A percentile compares a stretch with the other conserved stretches of the same genome.
Evolutionary conservation across 1,140 invertebrate genomes (phyloP).

Genomic region (Caenorhabditis inopinata): DNA sequence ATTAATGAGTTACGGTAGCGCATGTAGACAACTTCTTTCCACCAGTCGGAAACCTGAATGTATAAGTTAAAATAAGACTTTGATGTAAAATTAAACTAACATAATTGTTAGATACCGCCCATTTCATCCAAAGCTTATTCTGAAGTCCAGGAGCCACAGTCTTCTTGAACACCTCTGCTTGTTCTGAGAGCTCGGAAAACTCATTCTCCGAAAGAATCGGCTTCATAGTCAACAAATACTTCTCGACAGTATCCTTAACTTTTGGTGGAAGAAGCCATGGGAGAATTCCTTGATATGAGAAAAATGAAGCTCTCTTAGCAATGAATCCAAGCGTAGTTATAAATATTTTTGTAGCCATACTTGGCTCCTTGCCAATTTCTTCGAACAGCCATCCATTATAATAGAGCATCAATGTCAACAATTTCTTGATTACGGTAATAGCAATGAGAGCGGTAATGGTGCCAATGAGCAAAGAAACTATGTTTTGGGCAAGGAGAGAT

Average conservation of each 20-base stretch:
- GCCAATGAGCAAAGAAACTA: background rate
- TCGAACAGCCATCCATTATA: slow-evolving; percentile 54
- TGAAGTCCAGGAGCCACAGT: slow-evolving; percentile 87
- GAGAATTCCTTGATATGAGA: slow-evolving; percentile 50
- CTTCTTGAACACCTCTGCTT: slow-evolving; percentile 84
- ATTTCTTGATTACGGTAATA: slow-evolving; percentile 39
- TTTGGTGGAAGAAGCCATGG: slow-evolving; percentile 50
- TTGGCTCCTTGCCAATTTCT: slow-evolving; percentile 48
- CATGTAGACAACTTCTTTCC: slow-evolving; percentile 58
- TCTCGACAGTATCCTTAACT: slow-evolving; percentile 43
- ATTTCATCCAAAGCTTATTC: slow-evolving; percentile 86
- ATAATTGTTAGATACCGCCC: slow-evolving; percentile 52
- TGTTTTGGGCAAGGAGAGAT: background rate
- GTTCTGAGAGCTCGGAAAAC: slow-evolving; percentile 78
- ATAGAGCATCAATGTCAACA: slow-evolving; percentile 48
- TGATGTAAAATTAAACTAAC: no score
- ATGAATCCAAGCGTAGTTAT: slow-evolving; percentile 36
- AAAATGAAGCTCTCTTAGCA: slow-evolving; percentile 37
- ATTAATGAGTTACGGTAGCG: slow-evolving; percentile 51
- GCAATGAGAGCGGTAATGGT: background rate
- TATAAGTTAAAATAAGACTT: no score
- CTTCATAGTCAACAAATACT: slow-evolving; percentile 81
- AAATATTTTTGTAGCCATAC: slow-evolving; percentile 49
- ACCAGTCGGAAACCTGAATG: slow-evolving; percentile 50
- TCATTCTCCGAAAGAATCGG: slow-evolving; percentile 80